Evolutionary conservation across 2,888 invertebrate genomes (phyloP).

Genomic region (Trilocha varians): DNA sequence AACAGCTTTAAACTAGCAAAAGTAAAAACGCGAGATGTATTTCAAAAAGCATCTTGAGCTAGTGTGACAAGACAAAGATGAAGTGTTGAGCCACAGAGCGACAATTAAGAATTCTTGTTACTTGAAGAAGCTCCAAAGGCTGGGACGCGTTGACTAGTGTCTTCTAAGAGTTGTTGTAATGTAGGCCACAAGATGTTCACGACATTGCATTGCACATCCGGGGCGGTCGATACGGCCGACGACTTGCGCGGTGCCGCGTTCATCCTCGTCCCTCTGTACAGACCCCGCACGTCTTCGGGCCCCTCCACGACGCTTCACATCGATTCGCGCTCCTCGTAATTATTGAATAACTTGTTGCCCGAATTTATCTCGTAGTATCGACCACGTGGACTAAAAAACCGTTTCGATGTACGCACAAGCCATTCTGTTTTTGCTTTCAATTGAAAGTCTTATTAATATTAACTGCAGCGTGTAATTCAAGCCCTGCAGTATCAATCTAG

Average conservation of each 20-base stretch:
- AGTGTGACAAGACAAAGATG: not conserved
- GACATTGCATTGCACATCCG: conserved; percentile 65
- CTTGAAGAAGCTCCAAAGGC: not conserved
- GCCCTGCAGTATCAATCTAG: not conserved
- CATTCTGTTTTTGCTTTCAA: not conserved
- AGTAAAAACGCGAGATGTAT: no score
- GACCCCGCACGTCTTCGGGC: conserved; percentile 36
- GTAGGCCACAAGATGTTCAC: conserved; percentile 7
- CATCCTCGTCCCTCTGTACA: conserved; percentile 30
- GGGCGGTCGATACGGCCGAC: conserved; percentile 65
- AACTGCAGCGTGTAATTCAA: not conserved
- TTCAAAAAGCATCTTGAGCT: not conserved
- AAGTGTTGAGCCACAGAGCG: not conserved
- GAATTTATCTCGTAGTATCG: conserved; percentile 18
- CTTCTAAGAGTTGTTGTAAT: not conserved
- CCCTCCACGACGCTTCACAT: conserved; percentile 50
- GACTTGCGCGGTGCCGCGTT: conserved; percentile 62
- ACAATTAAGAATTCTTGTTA: not conserved
- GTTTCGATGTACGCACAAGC: no score
- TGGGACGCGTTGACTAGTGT: not conserved
- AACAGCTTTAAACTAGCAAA: no score
- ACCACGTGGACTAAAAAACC: no score
- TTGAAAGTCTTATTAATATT: not conserved
- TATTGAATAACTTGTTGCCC: conserved; percentile 30
- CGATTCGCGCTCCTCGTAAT: conserved; percentile 59